Base-by-base conservation (phyloP, 1,140 invertebrate genomes). In the Drosophila gunungcola region DNA sequence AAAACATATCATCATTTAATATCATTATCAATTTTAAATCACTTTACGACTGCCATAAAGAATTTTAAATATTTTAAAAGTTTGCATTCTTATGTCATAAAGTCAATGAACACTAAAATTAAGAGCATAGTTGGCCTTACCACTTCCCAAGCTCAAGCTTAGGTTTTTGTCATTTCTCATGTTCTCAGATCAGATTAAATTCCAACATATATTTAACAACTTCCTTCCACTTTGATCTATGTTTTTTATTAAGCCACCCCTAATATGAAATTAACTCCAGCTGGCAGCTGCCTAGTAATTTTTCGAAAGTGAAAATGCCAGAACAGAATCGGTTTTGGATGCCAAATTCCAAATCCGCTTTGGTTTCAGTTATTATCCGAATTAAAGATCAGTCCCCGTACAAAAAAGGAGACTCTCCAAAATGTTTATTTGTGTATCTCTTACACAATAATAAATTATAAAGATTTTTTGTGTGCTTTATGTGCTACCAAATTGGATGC, bases 381-480 rank as follows among this genome's bases (percentile, higher is more conserved):
- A 75, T 61, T 74, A 46, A 82, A 60, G 73, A 70, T 83, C 69
- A 75, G 70, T 11, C 57, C 57, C 29, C 65, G 45, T 55, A 82
- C 80, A 64, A 72, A 83, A 76, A 83, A 83, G 80, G 80, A 72
- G 61, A 56, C 53, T 55, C 69, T 80, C 76, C 49, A 85, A 51
- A 62, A 62, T 73, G 65, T 80, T 84, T 83, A 80, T 84, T 80
- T 84, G 80, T 80, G 76, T 84, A 84, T 83, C 80, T 83, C 80
- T 83, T 83, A 80, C 80, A 83, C 57, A 76, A 67, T 58, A 58
- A 73, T 72, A 70, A 53, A 67, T 60, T 54, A 36, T 56, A 69
- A 63, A 36, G 34, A 51, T 53, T 72, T 46, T 57, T 46, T 21
- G 12, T 58, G 16, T 45, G 41, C 38, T 51, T 65, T 64, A 11